Percentiles rank a stretch among this genome's conserved stretches.
Conservation (phyloP, 2,888 invertebrate genomes). For the Athalia cordata region DNA sequence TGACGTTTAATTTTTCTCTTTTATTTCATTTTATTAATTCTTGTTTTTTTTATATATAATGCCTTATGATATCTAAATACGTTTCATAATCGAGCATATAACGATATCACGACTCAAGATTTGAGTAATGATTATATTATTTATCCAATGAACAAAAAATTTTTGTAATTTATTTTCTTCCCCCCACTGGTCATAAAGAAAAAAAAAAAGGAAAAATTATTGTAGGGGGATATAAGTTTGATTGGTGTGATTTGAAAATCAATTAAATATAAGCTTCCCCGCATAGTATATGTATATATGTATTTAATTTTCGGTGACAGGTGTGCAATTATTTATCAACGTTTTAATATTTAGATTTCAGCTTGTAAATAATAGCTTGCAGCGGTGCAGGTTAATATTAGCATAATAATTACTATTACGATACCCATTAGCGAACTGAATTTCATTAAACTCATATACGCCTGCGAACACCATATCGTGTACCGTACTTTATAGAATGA, state of each 20-base stretch:
- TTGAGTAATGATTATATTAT: too few species aligned
- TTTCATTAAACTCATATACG: constrained; percentile 14
- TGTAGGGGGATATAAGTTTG: neutral
- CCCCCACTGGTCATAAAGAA: neutral
- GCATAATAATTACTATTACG: constrained; percentile 31
- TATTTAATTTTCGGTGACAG: constrained; percentile 19
- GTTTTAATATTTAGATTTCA: constrained; percentile 25
- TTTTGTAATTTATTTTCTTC: too few species aligned
- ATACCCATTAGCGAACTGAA: constrained; percentile 3
- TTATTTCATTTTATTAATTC: neutral
- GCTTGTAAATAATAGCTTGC: constrained; percentile 9
- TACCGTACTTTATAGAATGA: too few species aligned
- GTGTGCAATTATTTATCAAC: constrained; percentile 31
- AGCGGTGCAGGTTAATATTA: neutral
- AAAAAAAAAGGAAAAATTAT: neutral
- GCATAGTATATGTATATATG: too few species aligned
- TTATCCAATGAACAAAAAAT: too few species aligned
- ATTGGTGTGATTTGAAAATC: neutral
- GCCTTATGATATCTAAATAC: too few species aligned
- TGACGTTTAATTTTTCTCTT: neutral
- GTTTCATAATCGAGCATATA: too few species aligned
- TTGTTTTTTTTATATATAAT: too few species aligned
- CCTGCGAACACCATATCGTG: neutral
- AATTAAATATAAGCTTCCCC: neutral
- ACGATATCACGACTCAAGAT: too few species aligned